phyloP scores from a whole-genome alignment of 2,888 invertebrate genomes.

The Agrilus biguttatus region DNA sequence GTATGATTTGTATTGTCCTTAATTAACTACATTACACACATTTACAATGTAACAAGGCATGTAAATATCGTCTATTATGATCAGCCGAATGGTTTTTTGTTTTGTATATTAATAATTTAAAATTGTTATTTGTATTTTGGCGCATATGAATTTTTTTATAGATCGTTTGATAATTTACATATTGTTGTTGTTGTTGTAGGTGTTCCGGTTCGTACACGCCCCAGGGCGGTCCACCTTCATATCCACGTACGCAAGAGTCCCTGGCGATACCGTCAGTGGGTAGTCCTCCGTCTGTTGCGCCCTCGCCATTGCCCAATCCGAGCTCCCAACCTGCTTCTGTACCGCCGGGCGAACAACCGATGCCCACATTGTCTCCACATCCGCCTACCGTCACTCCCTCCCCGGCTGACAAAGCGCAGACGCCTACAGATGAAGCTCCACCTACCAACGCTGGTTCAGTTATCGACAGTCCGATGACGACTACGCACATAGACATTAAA shows the following conservation, averaged over 20 bases:
- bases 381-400: conserved; percentile 26
- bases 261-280: conserved; percentile 44
- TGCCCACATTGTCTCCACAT: conserved; percentile 62
- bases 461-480: conserved; percentile 13
- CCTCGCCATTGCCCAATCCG: conserved; percentile 56
- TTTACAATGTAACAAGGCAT: no score
- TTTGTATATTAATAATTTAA: no score
- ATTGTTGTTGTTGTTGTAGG: conserved; percentile 16
- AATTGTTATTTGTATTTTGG: no score
- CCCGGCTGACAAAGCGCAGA: conserved; percentile 19
- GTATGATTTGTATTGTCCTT: no score
- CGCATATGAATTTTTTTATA: no score
- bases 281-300: conserved; percentile 29
- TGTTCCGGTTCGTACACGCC: conserved; percentile 37
- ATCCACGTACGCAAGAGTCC: conserved; percentile 43
- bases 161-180: no score
- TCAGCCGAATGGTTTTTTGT: no score
- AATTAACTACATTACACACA: no score
- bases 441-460: conserved; percentile 19
- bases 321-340: conserved; percentile 58
- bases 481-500: conserved; percentile 2
- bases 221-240: conserved; percentile 51
- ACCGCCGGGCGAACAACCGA: conserved; percentile 45
- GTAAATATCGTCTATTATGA: no score
- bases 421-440: conserved; percentile 13